A percentile compares a stretch with the other conserved stretches of the same genome.
Evolutionary conservation across 2,888 invertebrate genomes (phyloP).

Genomic region (Congeria kusceri): DNA sequence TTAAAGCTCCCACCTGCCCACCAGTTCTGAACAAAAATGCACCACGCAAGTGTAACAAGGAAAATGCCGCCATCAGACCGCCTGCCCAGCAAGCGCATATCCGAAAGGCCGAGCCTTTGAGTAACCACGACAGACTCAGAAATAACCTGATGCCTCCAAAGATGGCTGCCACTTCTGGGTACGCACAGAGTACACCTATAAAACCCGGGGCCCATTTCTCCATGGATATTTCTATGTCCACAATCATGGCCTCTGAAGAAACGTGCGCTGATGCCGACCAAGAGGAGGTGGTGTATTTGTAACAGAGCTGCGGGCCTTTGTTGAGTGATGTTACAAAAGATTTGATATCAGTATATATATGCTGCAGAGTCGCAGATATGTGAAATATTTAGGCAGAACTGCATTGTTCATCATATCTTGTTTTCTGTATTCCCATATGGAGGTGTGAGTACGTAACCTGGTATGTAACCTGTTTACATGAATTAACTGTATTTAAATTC

Average conservation of each 20-base stretch:
- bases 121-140: not conserved
- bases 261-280: not conserved
- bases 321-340: too few relatives aligned
- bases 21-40: not conserved
- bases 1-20: not conserved
- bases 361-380: not conserved
- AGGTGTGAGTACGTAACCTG: too few relatives aligned
- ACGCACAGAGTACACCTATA: constrained; percentile 8
- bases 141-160: not conserved
- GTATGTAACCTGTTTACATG: too few relatives aligned
- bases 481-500: too few relatives aligned
- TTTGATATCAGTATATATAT: too few relatives aligned
- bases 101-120: not conserved
- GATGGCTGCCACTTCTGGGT: not conserved
- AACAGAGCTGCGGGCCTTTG: too few relatives aligned
- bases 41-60: not conserved
- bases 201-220: not conserved
- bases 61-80: not conserved
- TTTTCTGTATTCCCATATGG: too few relatives aligned
- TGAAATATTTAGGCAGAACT: not conserved
- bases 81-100: not conserved
- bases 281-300: not conserved
- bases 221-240: constrained; percentile 2
- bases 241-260: not conserved
- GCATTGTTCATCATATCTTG: not conserved